These are phyloP conservation scores for Trissolcus basalis DNA, from an alignment of 1,140 invertebrate genomes.

Conservation along the genomic window DNA sequence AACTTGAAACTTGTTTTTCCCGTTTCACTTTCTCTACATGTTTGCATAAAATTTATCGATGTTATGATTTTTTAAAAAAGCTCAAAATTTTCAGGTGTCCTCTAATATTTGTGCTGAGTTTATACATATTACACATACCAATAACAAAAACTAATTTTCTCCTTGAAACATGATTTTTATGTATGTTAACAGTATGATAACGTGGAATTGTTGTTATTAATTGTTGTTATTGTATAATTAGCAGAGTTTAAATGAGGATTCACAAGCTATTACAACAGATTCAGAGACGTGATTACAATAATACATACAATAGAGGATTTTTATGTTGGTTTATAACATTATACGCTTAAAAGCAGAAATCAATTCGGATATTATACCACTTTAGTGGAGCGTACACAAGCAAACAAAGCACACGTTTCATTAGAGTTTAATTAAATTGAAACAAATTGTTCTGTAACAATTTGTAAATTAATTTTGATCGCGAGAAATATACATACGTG, in stretches of 20 bases:
- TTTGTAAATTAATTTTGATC: constrained; percentile 18
- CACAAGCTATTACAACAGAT: background rate
- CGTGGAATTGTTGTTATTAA: too few relatives aligned
- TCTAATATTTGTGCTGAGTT: too few relatives aligned
- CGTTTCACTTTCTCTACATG: too few relatives aligned
- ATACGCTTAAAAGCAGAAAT: constrained; percentile 3
- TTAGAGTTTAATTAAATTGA: constrained; percentile 35
- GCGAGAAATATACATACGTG: background rate
- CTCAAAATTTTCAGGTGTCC: too few relatives aligned
- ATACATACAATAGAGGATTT: background rate
- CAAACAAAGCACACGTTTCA: constrained; percentile 29
- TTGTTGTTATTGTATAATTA: background rate
- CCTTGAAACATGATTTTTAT: too few relatives aligned
- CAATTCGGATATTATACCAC: constrained; percentile 9
- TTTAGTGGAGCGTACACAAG: constrained; percentile 5
- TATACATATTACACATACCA: too few relatives aligned
- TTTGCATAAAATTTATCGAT: too few relatives aligned
- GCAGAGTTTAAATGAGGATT: background rate
- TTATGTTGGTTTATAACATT: constrained; percentile 2
- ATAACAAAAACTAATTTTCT: too few relatives aligned
- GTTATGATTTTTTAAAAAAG: too few relatives aligned
- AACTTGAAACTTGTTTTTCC: too few relatives aligned
- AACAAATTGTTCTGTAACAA: constrained; percentile 20
- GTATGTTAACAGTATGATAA: too few relatives aligned
- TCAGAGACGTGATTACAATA: background rate